phyloP scores from a whole-genome alignment of 2,113 vertebrate species.

The Lanius ludovicianus region DNA sequence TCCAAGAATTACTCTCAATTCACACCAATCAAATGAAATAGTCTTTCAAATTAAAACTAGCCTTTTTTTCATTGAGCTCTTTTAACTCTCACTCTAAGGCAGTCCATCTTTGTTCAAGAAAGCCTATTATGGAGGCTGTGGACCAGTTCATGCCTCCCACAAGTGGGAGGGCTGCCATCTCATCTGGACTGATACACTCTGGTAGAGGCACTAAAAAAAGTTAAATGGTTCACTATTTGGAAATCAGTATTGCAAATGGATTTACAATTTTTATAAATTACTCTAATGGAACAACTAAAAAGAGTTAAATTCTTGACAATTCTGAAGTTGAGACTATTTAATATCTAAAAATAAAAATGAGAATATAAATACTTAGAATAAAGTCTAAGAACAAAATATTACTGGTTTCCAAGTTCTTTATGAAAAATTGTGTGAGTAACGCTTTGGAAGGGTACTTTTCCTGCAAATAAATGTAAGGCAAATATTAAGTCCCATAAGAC shows the following conservation, averaged over 20 bases:
- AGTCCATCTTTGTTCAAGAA: not conserved
- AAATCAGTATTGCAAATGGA: not conserved
- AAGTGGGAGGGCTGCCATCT: not conserved
- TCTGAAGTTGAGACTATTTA: not conserved
- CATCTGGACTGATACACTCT: not conserved
- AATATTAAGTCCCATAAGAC: not conserved
- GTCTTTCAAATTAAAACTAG: not conserved
- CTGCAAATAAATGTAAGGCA: conserved; percentile 20
- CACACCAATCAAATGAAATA: not conserved
- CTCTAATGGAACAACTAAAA: not conserved
- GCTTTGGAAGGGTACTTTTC: not conserved
- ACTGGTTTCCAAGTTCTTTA: not conserved
- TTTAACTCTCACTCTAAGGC: not conserved
- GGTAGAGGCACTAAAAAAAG: not conserved
- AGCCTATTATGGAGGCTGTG: not conserved
- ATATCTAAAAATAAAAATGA: not conserved
- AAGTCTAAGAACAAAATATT: not conserved
- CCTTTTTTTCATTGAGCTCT: not conserved
- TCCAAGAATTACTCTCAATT: not conserved
- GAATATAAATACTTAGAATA: not conserved
- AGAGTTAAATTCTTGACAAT: not conserved
- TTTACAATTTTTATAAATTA: not conserved
- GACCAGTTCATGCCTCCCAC: not conserved
- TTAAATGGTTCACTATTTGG: not conserved
- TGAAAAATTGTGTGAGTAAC: not conserved